Evolutionary conservation across 2,797 vertebrate species (phyloP), one percentile per base, ranked within the genome.

Genomic region (Sternarchorhynchus goeldii): DNA sequence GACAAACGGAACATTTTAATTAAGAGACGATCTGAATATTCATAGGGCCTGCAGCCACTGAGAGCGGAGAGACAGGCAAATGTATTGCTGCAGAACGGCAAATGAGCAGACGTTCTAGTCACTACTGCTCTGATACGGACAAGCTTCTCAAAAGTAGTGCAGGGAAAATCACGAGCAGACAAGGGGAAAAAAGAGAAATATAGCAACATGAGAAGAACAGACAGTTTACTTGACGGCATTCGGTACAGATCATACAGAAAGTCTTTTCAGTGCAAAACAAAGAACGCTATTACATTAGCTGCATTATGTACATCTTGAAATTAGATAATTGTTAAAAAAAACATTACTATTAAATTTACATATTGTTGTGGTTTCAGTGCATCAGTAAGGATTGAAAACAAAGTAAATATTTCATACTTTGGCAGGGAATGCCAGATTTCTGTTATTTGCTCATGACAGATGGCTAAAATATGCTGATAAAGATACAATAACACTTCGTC

Each of bases 11-110:
- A 76, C 65, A 36, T 79, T 76, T 72, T 81, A 67, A 81, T 66
- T 79, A 36, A 75, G 77, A 77, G 45, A 69, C 63, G 31, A 41
- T 14, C 56, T 74, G 74, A 81, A 77, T 81, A 76, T 81, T 78
- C 70, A 77, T 62, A 17, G 45, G 41, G 21, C 34, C 66, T 21
- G 7, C 58, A 20, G 21, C 67, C 29, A 55, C 41, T 36, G 14
- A 63, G 65, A 64, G 18, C 31, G 14, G 53, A 71, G 68, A 34
- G 68, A 57, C 68, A 71, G 17, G 50, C 16, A n/a, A 50, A 41
- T 45, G 53, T 58, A 60, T 69, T 25, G 62, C 75, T 36, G 29
- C 66, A 70, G 56, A 57, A 36, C 17, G 58, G 57, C 10, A 29
- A 29, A 57, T 31, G 41, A 65, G 21, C 55, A 31, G 34, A 66